Conservation (phyloP, 2,113 vertebrate genomes). For the Chamaetylas fuelleborni region DNA sequence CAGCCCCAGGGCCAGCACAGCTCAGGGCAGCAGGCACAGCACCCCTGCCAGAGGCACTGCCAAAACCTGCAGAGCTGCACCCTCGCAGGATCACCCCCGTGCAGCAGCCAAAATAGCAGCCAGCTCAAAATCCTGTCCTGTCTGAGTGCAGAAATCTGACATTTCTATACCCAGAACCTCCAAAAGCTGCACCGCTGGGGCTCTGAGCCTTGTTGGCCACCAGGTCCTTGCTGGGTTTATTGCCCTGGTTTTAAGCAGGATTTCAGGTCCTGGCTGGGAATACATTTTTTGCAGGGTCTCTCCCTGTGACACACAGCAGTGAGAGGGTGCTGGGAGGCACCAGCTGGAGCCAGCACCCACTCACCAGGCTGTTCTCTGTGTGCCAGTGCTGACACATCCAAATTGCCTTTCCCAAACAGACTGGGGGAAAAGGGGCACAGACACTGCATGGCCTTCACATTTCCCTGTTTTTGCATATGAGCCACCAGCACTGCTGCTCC, state of each 20-base stretch:
- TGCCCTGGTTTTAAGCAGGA: not conserved
- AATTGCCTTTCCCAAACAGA: not conserved
- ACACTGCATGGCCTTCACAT: rapidly evolving
- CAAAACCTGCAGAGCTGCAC: not conserved
- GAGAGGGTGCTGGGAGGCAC: not conserved
- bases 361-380: not conserved
- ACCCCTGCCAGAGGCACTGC: not conserved
- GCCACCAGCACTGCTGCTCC: not conserved
- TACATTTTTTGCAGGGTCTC: not conserved
- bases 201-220: not conserved
- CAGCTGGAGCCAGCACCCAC: conserved; percentile 9
- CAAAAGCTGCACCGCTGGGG: too few relatives aligned
- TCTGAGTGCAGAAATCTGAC: rapidly evolving
- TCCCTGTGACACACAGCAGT: not conserved
- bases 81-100: not conserved
- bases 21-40: not conserved
- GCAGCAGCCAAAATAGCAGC: not conserved
- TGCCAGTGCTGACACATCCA: not conserved
- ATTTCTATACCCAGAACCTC: not conserved
- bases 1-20: not conserved
- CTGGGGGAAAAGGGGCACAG: rapidly evolving
- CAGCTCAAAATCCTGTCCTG: not conserved
- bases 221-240: not conserved
- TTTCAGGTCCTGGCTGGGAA: not conserved
- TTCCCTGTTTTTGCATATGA: not conserved